phyloP scores from a whole-genome alignment of 1,140 invertebrate genomes.

The Chymomyza costata region DNA sequence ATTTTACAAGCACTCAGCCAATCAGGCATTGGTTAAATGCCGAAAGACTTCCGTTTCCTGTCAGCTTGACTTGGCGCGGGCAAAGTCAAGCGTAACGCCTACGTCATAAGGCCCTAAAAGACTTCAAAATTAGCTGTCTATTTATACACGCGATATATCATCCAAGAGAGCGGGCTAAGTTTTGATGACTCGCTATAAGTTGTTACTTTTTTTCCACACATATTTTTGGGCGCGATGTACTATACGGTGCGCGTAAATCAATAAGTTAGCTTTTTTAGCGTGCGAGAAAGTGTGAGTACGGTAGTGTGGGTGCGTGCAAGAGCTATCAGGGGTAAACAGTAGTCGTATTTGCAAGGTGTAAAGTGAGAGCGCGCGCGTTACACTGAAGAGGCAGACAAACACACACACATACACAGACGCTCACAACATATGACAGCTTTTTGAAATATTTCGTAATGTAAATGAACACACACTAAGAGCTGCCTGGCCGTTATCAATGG shows the following conservation, averaged over 20 bases:
- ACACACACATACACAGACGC: slow-evolving; percentile 6
- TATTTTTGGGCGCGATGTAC: slow-evolving; percentile 24
- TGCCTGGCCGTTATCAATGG: slow-evolving; percentile 61
- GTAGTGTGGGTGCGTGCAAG: too few relatives aligned
- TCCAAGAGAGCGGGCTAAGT: slow-evolving; percentile 22
- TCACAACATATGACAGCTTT: slow-evolving; percentile 32
- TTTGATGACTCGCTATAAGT: slow-evolving; percentile 49
- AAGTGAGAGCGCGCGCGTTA: slow-evolving; percentile 5
- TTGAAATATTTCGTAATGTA: slow-evolving; percentile 61
- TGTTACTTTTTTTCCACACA: slow-evolving; percentile 26
- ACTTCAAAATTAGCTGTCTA: slow-evolving; percentile 72
- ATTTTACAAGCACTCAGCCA: slow-evolving; percentile 66
- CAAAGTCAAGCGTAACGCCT: slow-evolving; percentile 26
- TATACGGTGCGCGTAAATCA: slow-evolving; percentile 65
- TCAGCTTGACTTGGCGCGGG: slow-evolving; percentile 30
- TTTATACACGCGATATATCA: slow-evolving; percentile 53
- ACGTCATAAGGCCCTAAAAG: slow-evolving; percentile 61
- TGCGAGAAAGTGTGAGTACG: too few relatives aligned
- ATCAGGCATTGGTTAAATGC: slow-evolving; percentile 69
- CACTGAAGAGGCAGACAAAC: background rate
- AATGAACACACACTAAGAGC: slow-evolving; percentile 38
- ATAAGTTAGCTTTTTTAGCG: slow-evolving; percentile 63
- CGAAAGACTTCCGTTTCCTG: slow-evolving; percentile 68
- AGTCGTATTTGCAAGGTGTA: slow-evolving; percentile 16
- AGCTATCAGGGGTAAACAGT: background rate